A percentile compares a stretch with the other conserved stretches of the same genome.
These are phyloP conservation scores for Carassius gibelio DNA, from an alignment of 2,113 vertebrate genomes.

Conservation along the genomic window DNA sequence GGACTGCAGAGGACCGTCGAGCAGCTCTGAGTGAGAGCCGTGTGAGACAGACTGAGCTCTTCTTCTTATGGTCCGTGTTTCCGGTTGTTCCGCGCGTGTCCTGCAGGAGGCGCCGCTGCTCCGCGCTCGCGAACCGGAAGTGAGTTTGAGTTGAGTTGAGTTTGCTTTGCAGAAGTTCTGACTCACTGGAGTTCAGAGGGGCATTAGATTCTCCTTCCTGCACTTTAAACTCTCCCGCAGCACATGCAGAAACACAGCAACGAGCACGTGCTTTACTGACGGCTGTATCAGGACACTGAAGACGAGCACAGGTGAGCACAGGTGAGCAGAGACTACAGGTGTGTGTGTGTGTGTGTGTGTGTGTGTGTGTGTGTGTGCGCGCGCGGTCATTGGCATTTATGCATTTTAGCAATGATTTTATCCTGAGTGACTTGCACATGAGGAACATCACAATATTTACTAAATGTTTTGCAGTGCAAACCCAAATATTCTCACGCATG, in stretches of 20 bases:
- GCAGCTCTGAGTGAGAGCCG: neutral
- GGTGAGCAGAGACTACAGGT: neutral
- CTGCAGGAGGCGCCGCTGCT: neutral
- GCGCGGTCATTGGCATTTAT: neutral
- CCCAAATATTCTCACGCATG: too few species aligned
- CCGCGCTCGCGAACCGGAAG: neutral
- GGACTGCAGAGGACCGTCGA: neutral
- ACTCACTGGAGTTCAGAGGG: neutral
- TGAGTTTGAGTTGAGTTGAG: neutral
- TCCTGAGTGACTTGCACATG: neutral
- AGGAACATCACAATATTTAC: neutral
- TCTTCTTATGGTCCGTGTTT: neutral
- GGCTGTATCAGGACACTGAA: neutral
- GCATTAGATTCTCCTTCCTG: neutral
- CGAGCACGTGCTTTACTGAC: neutral
- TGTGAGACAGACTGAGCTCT: neutral
- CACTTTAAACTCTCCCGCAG: neutral
- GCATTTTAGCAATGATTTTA: neutral
- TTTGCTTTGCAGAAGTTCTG: constrained; percentile 13
- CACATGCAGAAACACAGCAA: neutral
- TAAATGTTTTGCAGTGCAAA: too few species aligned
- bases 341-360: neutral
- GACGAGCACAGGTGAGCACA: neutral
- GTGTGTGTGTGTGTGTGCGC: too few species aligned
- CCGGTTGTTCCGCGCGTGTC: neutral